Evolutionary conservation across 2,113 vertebrate species (phyloP).

Genomic region (Forbesichthys agassizii): DNA sequence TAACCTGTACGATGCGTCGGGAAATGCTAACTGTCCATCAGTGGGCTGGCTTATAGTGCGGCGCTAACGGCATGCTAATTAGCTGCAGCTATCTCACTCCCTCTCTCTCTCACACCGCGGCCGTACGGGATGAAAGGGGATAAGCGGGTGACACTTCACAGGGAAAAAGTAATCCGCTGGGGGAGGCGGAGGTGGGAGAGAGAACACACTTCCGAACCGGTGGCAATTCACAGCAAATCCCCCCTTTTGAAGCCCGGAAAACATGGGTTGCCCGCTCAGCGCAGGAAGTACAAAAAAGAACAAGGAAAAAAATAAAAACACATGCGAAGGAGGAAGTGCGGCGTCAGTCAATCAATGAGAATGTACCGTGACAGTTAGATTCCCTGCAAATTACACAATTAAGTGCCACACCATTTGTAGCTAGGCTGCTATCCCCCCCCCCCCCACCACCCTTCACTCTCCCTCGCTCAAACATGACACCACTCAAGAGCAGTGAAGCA

Average conservation of each 20-base stretch:
- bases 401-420: slow-evolving; percentile 44
- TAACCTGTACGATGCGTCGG: too few species aligned
- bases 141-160: slow-evolving; percentile 42
- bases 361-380: slow-evolving; percentile 54
- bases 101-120: neutral
- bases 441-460: neutral
- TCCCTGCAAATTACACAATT: slow-evolving; percentile 58
- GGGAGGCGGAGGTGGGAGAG: neutral
- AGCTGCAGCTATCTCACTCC: neutral
- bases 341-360: slow-evolving; percentile 29
- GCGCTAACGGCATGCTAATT: slow-evolving; percentile 29
- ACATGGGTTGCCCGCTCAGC: slow-evolving; percentile 11
- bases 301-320: neutral
- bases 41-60: slow-evolving; percentile 21
- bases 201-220: neutral
- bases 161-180: slow-evolving; percentile 26
- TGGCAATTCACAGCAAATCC: slow-evolving; percentile 47
- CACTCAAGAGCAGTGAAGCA: slow-evolving; percentile 35
- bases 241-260: slow-evolving; percentile 13
- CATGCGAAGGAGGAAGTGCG: neutral
- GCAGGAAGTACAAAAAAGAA: slow-evolving; percentile 40
- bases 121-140: slow-evolving; percentile 21
- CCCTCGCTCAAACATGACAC: slow-evolving; percentile 24
- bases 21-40: neutral
- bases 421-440: neutral